These are phyloP conservation scores for Villa cingulata DNA, from an alignment of 2,888 invertebrate species.

Conservation along the genomic window DNA sequence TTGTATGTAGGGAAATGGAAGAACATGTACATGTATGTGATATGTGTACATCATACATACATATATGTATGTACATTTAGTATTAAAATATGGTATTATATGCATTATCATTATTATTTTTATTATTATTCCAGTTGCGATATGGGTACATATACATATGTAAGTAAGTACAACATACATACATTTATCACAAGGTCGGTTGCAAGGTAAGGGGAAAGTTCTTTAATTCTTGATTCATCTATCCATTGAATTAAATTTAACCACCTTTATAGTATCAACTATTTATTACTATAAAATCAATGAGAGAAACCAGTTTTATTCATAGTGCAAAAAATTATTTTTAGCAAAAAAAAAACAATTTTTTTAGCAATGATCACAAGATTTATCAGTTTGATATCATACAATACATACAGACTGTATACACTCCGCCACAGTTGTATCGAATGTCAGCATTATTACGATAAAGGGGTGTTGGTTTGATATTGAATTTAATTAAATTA, in stretches of 20 bases:
- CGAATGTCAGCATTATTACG: too few relatives aligned
- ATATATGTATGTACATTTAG: not conserved
- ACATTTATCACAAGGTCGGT: not conserved
- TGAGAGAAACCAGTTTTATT: not conserved
- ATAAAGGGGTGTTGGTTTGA: slow-evolving; percentile 11
- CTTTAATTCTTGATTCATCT: not conserved
- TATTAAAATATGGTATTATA: too few relatives aligned
- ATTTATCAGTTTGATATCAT: slow-evolving; percentile 11
- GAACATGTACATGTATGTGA: too few relatives aligned
- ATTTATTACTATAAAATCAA: not conserved
- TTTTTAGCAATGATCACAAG: slow-evolving; percentile 1
- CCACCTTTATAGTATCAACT: slow-evolving; percentile 5
- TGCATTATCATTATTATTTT: too few relatives aligned
- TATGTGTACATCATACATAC: too few relatives aligned
- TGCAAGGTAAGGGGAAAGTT: not conserved
- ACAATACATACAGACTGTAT: too few relatives aligned
- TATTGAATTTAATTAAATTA: slow-evolving; percentile 14
- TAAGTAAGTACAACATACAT: not conserved
- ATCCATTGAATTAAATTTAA: not conserved
- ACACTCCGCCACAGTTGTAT: too few relatives aligned
- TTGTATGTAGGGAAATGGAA: too few relatives aligned
- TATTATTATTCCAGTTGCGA: too few relatives aligned
- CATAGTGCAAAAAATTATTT: too few relatives aligned
- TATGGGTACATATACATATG: not conserved
- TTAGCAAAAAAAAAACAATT: too few relatives aligned